Percentiles rank a stretch among this genome's conserved stretches.
phyloP scores from a whole-genome alignment of 2,888 invertebrate genomes.

The Cartodere bifasciata region DNA sequence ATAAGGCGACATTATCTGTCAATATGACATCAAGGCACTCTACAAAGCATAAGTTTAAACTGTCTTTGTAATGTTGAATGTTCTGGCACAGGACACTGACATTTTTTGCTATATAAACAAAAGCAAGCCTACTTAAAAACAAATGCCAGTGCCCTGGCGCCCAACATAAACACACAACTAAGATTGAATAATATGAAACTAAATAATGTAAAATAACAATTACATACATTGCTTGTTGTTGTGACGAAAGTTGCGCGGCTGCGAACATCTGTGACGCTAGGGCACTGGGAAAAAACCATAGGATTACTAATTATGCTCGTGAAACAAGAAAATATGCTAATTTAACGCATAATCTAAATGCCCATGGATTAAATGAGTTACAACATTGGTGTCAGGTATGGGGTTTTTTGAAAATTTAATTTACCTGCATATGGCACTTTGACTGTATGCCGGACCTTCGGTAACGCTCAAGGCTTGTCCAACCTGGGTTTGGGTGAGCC shows the following conservation, averaged over 20 bases:
- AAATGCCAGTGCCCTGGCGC: conserved; percentile 84
- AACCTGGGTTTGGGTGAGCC: conserved; percentile 92
- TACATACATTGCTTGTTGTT: conserved; percentile 91
- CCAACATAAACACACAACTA: conserved; percentile 6
- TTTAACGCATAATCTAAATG: too few species aligned
- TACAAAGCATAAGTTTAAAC: too few species aligned
- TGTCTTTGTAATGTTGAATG: too few species aligned
- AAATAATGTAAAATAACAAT: conserved; percentile 17
- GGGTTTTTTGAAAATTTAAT: too few species aligned
- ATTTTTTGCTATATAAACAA: conserved; percentile 21
- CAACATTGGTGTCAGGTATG: too few species aligned
- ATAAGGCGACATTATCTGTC: too few species aligned
- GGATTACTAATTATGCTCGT: too few species aligned
- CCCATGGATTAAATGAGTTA: too few species aligned
- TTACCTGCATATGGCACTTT: conserved; percentile 99
- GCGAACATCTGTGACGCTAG: conserved; percentile 95
- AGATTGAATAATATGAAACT: conserved; percentile 15
- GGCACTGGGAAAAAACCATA: conserved; percentile 76
- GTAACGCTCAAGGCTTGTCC: conserved; percentile 94
- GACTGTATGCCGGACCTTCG: conserved; percentile 96
- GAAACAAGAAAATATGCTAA: too few species aligned
- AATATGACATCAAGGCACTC: too few species aligned
- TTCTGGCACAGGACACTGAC: conserved; percentile 37
- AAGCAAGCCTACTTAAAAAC: conserved; percentile 2
- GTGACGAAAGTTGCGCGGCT: conserved; percentile 80